Evolutionary conservation across 2,888 invertebrate genomes (phyloP).

Genomic region (Ichneumoninae sp.): DNA sequence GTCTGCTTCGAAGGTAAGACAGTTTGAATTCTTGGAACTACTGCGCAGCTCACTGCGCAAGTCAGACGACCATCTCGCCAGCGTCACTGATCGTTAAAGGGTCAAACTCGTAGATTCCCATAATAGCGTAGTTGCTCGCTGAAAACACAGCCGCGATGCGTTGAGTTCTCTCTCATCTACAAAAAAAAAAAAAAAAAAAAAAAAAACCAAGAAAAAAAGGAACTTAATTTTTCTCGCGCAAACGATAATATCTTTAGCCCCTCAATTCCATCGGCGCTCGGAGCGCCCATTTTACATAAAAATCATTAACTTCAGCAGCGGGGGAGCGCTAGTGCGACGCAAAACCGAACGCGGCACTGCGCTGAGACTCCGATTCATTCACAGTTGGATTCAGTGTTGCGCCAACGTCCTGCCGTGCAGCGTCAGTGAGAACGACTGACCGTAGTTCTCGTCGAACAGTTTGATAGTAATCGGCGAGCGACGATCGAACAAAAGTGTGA

Average conservation of each 20-base stretch:
- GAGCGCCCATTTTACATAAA: constrained; percentile 57
- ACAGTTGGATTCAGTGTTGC: constrained; percentile 56
- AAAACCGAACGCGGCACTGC: constrained; percentile 52
- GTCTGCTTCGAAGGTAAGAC: neutral
- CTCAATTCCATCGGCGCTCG: constrained; percentile 25
- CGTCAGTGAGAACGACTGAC: neutral
- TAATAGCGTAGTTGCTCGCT: neutral
- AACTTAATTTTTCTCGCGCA: neutral
- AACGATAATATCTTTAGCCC: constrained; percentile 1
- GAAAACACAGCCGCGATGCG: neutral
- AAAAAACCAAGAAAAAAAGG: neutral
- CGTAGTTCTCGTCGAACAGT: constrained; percentile 5
- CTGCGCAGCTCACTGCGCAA: constrained; percentile 4
- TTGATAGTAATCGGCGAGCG: neutral
- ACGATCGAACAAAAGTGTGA: neutral
- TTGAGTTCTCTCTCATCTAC: neutral
- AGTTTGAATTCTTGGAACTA: neutral
- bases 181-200: neutral
- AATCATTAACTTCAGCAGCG: constrained; percentile 60
- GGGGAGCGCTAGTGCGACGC: constrained; percentile 58
- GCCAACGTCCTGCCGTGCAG: constrained; percentile 47
- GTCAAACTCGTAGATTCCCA: constrained; percentile 11
- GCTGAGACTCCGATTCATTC: constrained; percentile 48
- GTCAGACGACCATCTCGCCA: constrained; percentile 12
- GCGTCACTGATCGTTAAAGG: neutral